Base-by-base conservation (phyloP, 2,797 vertebrate species). In the Propithecus perrieri region DNA sequence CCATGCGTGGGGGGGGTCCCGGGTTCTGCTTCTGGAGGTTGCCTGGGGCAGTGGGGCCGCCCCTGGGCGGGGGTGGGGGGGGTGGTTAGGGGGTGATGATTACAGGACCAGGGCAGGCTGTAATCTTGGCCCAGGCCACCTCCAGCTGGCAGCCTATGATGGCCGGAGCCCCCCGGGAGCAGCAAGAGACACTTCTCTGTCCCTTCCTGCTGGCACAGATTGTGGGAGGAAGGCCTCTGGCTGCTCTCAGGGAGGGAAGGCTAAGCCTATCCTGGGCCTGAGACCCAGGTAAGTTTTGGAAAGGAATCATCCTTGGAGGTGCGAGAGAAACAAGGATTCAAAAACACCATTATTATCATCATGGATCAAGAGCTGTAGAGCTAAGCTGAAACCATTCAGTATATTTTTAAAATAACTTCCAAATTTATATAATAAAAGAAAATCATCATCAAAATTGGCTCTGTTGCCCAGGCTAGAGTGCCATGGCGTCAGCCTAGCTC, bases 341-440 rank as follows among this genome's bases (percentile, higher is more conserved):
- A 2, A 92, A 85, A 92, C 33, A 48, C 74, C 35, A 76, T 43
- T 63, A 55, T 24, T 57, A 63, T 83, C 59, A 61, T 69, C 8
- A 7, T 71, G 61, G 28, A 46, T 63, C 57, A 55, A 78, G 26
- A 78, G 33, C 46, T 84, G 84, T 24, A 88, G 26, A 8, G 33
- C 28, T 85, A 89, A 85, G 10, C 24, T 85, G 65, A 43, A 71
- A 63, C 14, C 11, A 53, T 38, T 74, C 33, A 4, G 22, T 15
- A 14, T 33, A 33, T 50, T 65, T 33, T 57, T 14, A 12, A 38
- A 41, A 85, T 69, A 92, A 76, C 20, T 28, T 61, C 33, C 38
- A 86, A 55, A 46, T 80, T 41, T 53, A 13, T 41, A 59, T 85
- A 80, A 85, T n/a, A 72, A 89, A n/a, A 94, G 53, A 55, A 88